Evolutionary conservation across 2,113 vertebrate genomes (phyloP).

Genomic region (Prionailurus bengalensis): DNA sequence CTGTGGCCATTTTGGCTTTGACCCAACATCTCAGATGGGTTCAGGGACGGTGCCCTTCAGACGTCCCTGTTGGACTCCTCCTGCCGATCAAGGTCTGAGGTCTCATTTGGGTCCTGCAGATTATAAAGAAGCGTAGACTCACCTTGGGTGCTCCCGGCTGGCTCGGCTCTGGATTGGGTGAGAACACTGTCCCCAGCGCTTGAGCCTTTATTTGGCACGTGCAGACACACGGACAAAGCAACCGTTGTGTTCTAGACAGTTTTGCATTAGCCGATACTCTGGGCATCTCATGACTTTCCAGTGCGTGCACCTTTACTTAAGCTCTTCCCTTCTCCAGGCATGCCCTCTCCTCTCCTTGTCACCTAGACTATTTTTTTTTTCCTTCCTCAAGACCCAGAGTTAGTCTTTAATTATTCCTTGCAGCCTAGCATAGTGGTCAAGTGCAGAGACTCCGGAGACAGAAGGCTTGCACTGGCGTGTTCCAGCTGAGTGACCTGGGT

Average conservation of each 20-base stretch:
- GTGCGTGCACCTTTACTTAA: rapidly evolving
- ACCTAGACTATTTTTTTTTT: rapidly evolving
- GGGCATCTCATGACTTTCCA: rapidly evolving
- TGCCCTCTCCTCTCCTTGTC: rapidly evolving
- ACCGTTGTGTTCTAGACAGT: rapidly evolving
- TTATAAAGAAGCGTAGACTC: rapidly evolving
- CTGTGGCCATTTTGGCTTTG: neutral
- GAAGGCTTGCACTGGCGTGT: rapidly evolving
- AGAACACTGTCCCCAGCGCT: rapidly evolving
- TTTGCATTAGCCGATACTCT: rapidly evolving
- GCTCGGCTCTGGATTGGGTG: rapidly evolving
- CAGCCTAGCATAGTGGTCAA: neutral
- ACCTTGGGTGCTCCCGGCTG: rapidly evolving
- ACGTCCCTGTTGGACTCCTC: neutral
- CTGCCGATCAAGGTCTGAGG: too few relatives aligned
- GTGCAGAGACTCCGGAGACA: rapidly evolving
- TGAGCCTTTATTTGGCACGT: rapidly evolving
- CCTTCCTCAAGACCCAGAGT: neutral
- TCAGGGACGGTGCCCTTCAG: neutral
- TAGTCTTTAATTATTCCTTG: neutral
- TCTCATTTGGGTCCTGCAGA: rapidly evolving
- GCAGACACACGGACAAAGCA: rapidly evolving
- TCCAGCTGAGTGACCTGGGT: rapidly evolving
- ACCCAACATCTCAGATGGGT: neutral
- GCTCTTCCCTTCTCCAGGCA: neutral